Conservation (phyloP, 2,888 invertebrate genomes). For the Alsophila aescularia region DNA sequence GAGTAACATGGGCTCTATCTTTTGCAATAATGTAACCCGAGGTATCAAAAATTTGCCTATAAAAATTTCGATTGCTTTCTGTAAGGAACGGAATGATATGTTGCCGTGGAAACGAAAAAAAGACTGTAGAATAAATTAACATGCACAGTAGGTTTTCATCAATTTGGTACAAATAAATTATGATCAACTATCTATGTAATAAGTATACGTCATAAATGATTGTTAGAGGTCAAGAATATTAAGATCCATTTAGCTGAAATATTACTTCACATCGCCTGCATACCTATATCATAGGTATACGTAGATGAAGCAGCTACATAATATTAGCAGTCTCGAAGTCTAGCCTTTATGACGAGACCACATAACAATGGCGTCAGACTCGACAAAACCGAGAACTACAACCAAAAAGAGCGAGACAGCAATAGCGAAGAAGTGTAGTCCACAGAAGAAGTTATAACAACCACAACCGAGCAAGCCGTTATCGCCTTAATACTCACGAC, state of each 20-base stretch:
- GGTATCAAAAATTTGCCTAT: too few relatives aligned
- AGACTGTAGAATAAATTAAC: too few relatives aligned
- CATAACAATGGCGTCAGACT: not conserved
- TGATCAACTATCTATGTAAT: not conserved
- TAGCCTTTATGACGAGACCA: not conserved
- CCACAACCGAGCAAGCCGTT: conserved; percentile 21
- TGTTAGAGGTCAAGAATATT: not conserved
- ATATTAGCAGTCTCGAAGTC: not conserved
- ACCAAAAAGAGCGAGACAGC: conserved; percentile 53
- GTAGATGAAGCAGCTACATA: not conserved
- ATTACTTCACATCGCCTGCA: not conserved
- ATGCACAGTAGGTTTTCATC: not conserved
- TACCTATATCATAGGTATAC: not conserved
- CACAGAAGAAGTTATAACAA: conserved; percentile 27
- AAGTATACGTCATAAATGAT: not conserved
- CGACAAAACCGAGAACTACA: conserved; percentile 20
- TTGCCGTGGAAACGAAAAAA: too few relatives aligned
- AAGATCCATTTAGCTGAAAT: not conserved
- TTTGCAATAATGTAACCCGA: too few relatives aligned
- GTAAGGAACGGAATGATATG: too few relatives aligned
- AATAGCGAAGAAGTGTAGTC: conserved; percentile 45
- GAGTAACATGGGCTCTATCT: too few relatives aligned
- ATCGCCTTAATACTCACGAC: conserved; percentile 8
- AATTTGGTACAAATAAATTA: not conserved
- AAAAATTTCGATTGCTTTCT: too few relatives aligned